phyloP scores from a whole-genome alignment of 2,888 invertebrate species.

The Portevinia maculata region DNA sequence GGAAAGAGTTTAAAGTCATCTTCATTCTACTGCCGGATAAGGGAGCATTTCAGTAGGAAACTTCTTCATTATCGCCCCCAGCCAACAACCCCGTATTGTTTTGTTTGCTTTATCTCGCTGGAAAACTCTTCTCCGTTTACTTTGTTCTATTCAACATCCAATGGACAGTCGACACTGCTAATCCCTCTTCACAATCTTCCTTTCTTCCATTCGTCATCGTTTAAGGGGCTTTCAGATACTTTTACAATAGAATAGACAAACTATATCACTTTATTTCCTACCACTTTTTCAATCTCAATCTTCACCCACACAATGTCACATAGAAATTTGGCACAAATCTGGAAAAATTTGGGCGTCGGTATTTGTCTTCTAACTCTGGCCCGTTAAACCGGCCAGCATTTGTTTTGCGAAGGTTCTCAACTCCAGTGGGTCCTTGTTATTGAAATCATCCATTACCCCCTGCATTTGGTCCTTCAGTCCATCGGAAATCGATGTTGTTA shows the following conservation, averaged over 20 bases:
- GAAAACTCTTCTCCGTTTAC: constrained; percentile 30
- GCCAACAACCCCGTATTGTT: constrained; percentile 29
- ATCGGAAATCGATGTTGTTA: constrained; percentile 81
- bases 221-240: constrained; percentile 47
- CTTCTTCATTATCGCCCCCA: constrained; percentile 44
- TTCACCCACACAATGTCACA: constrained; percentile 9
- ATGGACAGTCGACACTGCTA: constrained; percentile 34
- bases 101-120: constrained; percentile 34
- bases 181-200: constrained; percentile 6
- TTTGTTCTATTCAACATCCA: constrained; percentile 1
- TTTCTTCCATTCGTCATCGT: constrained; percentile 45
- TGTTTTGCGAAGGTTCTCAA: constrained; percentile 79
- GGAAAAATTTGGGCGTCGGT: constrained; percentile 21
- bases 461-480: constrained; percentile 81
- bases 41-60: constrained; percentile 14
- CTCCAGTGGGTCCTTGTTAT: constrained; percentile 80
- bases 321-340: constrained; percentile 65
- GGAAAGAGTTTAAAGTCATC: not conserved
- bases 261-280: constrained; percentile 69
- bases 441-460: constrained; percentile 80
- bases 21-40: constrained; percentile 6
- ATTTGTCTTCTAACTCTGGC: constrained; percentile 63
- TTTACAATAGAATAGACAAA: constrained; percentile 65
- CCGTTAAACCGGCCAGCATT: constrained; percentile 79
- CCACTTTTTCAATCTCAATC: not conserved